These are phyloP conservation scores for Gallinago undulata DNA, from an alignment of 2,113 vertebrate species.

Conservation along the genomic window DNA sequence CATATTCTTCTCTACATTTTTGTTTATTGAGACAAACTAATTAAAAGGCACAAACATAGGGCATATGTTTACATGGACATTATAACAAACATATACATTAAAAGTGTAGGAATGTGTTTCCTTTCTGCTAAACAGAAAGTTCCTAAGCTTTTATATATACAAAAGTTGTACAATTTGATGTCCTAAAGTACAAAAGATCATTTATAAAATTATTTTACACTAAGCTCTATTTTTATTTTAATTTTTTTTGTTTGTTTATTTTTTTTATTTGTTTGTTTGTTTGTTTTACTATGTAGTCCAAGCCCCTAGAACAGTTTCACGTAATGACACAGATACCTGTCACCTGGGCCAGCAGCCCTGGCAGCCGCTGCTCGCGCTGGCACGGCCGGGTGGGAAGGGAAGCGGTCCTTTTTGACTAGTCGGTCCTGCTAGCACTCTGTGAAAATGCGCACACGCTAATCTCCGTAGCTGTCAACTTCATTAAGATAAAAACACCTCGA, in stretches of 20 bases:
- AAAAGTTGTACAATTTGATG: conserved; percentile 99
- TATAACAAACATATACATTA: conserved; percentile 98
- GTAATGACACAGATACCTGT: conserved; percentile 93
- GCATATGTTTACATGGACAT: conserved; percentile 97
- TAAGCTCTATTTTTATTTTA: conserved; percentile 86
- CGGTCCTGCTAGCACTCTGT: conserved; percentile 72
- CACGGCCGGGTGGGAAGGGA: conserved; percentile 71
- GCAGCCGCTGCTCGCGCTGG: conserved; percentile 74
- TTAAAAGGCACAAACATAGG: conserved; percentile 99
- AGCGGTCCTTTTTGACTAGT: conserved; percentile 73
- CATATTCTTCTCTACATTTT: conserved; percentile 87
- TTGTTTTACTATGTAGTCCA: conserved; percentile 88
- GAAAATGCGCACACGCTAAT: conserved; percentile 68
- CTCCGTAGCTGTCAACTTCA: conserved; percentile 68
- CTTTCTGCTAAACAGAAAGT: conserved; percentile 99
- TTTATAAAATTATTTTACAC: conserved; percentile 99
- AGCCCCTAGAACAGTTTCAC: conserved; percentile 91
- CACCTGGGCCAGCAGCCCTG: conserved; percentile 88
- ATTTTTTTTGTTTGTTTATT: conserved; percentile 76
- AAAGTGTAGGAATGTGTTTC: conserved; percentile 98
- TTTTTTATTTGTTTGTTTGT: conserved; percentile 55
- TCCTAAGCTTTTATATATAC: conserved; percentile 96
- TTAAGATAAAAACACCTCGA: conserved; percentile 57
- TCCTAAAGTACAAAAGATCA: conserved; percentile 99
- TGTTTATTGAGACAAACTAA: conserved; percentile 99